Evolutionary conservation across 2,797 vertebrate genomes (phyloP).

Genomic region (Nyctibius grandis): DNA sequence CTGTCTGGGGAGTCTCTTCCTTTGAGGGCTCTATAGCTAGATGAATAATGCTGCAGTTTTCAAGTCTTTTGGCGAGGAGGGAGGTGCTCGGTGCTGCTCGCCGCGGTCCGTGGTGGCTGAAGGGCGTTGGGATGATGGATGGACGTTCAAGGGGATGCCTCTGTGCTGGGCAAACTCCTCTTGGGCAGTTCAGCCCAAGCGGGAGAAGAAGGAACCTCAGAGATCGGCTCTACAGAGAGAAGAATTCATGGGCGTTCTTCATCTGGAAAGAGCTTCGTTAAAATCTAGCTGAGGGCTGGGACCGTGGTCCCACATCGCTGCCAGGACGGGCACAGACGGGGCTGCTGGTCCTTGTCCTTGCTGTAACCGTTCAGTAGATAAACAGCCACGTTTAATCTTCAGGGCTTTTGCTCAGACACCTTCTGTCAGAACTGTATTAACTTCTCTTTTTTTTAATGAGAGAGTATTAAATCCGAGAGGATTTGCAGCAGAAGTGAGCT

Average conservation of each 20-base stretch:
- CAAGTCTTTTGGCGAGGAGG: not conserved
- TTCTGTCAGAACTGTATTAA: not conserved
- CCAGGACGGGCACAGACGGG: not conserved
- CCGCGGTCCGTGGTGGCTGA: fast-evolving
- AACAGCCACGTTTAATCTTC: not conserved
- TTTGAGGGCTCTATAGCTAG: not conserved
- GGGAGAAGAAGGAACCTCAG: not conserved
- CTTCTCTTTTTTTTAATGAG: not conserved
- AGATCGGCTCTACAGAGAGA: not conserved
- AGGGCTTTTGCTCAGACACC: not conserved
- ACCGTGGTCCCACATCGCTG: fast-evolving
- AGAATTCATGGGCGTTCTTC: fast-evolving
- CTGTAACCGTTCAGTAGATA: not conserved
- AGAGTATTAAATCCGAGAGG: not conserved
- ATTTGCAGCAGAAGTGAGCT: conserved; percentile 11
- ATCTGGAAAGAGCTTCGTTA: not conserved
- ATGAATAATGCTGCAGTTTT: not conserved
- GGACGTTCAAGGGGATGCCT: not conserved
- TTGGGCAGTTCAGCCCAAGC: not conserved
- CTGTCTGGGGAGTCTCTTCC: not conserved
- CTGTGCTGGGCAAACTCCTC: not conserved
- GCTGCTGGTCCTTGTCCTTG: not conserved
- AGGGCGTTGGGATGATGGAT: not conserved
- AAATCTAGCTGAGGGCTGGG: not conserved
- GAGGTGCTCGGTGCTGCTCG: not conserved